Base-by-base conservation (phyloP, 2,888 invertebrate genomes). In the Himalopsyche japonica region DNA sequence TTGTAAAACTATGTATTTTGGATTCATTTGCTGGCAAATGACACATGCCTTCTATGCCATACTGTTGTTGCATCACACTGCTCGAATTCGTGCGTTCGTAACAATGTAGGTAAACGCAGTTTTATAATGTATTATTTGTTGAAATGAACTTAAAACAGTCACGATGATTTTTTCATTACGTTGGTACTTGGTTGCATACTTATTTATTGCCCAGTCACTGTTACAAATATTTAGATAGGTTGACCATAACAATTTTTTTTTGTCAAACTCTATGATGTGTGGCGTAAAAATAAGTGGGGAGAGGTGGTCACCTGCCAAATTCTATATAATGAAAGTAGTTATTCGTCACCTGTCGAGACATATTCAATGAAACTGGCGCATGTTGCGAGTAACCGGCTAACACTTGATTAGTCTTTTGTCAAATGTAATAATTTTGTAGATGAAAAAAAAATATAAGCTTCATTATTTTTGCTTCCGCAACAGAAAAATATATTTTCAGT, bases 231-330 rank as follows among this genome's bases (percentile, higher is more conserved):
- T 57, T 24, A 20, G 20, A 20, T 57, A 57, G 20, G 20, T 57
- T 57, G 57, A 57, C 57, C 57, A 57, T 6, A 57, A 20, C 20
- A n/a, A 57, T 15, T 15, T 57, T 57, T 57, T 57, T 57, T 57
- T 57, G n/a, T 49, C 18, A 49, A 49, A 18, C n/a, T 49, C 20
- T 20, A 2, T 49, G 57, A 20, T 57, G 57, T 43, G 80, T 76
- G 81, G 81, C 76, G 70, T 76, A 70, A 57, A 80, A 49, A 77
- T 37, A 43, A 80, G 80, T 76, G 32, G 76, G 30, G 34, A 76
- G 34, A 76, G 34, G 76, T 48, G 81, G 84, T 57, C 84, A 84
- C 84, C 80, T 84, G 84, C 84, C 84, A 76, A 84, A 84, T 32
- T 37, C 80, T 48, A 43, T 76, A 76, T 43, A 84, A 84, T 80